Percentiles rank a stretch among this genome's conserved stretches.
Evolutionary conservation across 2,113 vertebrate genomes (phyloP).

Genomic region (Crotalus helleri): DNA sequence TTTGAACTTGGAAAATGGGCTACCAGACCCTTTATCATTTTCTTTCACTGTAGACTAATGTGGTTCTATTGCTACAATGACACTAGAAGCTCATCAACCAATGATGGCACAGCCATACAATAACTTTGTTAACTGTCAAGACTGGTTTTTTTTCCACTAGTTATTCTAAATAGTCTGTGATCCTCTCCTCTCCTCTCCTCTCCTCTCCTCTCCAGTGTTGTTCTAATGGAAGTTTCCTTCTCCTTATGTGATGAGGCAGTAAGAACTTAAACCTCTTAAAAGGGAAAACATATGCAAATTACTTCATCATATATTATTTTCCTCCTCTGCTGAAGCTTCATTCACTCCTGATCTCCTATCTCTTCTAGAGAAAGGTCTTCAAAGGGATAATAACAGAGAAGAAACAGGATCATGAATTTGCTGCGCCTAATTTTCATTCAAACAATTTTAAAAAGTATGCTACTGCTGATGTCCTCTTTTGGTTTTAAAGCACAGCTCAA

Average conservation of each 20-base stretch:
- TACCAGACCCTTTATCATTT: background rate
- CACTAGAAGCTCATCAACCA: too few species aligned
- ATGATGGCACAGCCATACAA: too few species aligned
- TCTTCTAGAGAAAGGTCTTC: background rate
- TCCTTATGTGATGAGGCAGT: background rate
- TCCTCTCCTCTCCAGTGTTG: background rate
- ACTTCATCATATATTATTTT: background rate
- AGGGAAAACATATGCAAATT: background rate
- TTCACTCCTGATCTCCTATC: background rate
- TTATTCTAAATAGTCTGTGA: too few species aligned
- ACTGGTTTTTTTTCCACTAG: too few species aligned
- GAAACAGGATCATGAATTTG: background rate
- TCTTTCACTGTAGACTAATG: background rate
- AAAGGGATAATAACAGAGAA: background rate
- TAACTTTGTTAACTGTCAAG: too few species aligned
- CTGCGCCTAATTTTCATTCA: background rate
- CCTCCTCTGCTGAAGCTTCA: background rate
- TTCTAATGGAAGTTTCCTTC: background rate
- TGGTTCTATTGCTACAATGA: background rate
- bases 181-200: too few species aligned
- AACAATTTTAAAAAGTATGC: background rate
- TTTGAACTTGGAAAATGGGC: too few species aligned
- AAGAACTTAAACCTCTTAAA: background rate
- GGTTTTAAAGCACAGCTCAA: background rate
- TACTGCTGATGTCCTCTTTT: background rate